Base-by-base conservation (phyloP, 2,888 invertebrate genomes). In the Aleiodes alternator region DNA sequence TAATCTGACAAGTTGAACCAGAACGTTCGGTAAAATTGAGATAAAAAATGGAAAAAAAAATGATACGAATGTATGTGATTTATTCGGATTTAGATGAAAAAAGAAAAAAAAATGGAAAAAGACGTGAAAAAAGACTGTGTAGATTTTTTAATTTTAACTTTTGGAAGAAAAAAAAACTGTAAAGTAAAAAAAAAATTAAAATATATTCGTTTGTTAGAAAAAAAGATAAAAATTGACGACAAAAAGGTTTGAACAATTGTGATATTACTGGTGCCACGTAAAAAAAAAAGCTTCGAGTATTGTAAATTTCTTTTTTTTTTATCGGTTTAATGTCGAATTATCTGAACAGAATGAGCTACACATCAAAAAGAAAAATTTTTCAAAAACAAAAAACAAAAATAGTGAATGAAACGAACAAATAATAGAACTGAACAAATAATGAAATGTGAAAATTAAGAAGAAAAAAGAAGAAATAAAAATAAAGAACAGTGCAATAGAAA, bases 291-390 rank as follows among this genome's bases (percentile, higher is more conserved):
- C 64, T 69, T 50, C 23, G 43, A 43, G 43, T 43, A 59, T 55
- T 55, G 12, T 51, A 38, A 29, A 59, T 38, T 69, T 71, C 6
- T 75, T 72, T 68, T 64, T 71, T 68, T 76, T 72, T 59, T 68
- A 72, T 76, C 56, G 66, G 75, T 75, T 75, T 75, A 71, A 72
- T 71, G 71, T 75, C 78, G 76, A 76, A 84, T 80, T 83, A 83
- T 84, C 82, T 83, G 80, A 80, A 79, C 79, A 82, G 84, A 84
- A 84, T 82, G 83, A 84, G 84, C 84, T 84, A 82, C 74, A 79
- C 82, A 84, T 84, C 83, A 84, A 85, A 86, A 85, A 82, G 80
- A 51, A 70, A 79, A 70, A 79, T 34, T 34, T 34, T 34, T 34
- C 6, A 4, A 34, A 79, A 72, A 73, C 61, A 79, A 70, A 74